Evolutionary conservation across 2,113 vertebrate genomes (phyloP), one percentile per base, ranked within the genome.

Genomic region (Eptatretus burgeri): DNA sequence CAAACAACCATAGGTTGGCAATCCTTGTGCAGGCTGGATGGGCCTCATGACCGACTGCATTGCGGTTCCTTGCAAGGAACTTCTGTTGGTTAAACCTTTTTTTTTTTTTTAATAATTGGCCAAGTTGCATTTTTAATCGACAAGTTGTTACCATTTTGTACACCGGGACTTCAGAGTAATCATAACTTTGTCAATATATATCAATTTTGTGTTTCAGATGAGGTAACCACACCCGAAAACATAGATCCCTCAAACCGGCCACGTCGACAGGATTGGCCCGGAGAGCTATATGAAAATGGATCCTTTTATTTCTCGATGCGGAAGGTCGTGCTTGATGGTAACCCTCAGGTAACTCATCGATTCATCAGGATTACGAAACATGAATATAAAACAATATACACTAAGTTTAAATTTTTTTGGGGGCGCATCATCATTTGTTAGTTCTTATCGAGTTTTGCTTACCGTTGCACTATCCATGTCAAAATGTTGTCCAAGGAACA

Each of bases 231-330:
- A 13, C 72, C 85, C 1, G 60, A 81, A 51, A 94, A 93, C 60
- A 68, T 95, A 69, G 69, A 84, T 71, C 81, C 84, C 5, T 64
- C 71, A 13, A 74, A 74, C 1, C 74, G 89, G 0, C 85, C 77
- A 2, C 76, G 86, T 5, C 75, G 89, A 13, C 89, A 98, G 68
- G 87, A 94, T 69, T 96, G 91, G 91, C 72, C 74, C 1, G 91
- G 91, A 13, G 89, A 98, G 65, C 77, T 98, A 4, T 84, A 78
- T 69, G 91, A 98, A 73, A 96, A 94, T 56, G 89, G 91, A 2
- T 96, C 85, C 0, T 84, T 98, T 71, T 96, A 96, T 72, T 80
- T 93, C 68, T 74, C 78, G 64, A 82, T 74, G n/a, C 79, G 67
- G 62, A 70, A 81, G 11, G 70, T 85, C 62, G 70, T 95, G 52